These are phyloP conservation scores for Cephus cinctus DNA, from an alignment of 1,140 invertebrate genomes.

Conservation along the genomic window DNA sequence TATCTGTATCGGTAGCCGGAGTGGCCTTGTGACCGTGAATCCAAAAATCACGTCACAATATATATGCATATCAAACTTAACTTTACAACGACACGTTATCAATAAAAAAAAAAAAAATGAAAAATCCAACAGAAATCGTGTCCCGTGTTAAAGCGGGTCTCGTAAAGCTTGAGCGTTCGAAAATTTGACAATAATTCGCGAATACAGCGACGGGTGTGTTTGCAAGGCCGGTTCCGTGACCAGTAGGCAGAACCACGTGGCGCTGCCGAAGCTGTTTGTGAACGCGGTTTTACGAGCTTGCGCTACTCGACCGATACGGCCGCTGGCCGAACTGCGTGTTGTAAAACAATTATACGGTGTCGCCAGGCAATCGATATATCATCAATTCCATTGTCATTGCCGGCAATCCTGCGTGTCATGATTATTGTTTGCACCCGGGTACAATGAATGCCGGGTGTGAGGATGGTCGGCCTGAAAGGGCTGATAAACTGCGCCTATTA, in stretches of 20 bases:
- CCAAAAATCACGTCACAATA: too few species aligned
- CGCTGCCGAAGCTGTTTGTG: constrained; percentile 14
- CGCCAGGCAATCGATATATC: constrained; percentile 42
- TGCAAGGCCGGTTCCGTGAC: too few species aligned
- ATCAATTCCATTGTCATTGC: constrained; percentile 49
- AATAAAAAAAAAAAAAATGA: too few species aligned
- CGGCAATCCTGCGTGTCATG: constrained; percentile 44
- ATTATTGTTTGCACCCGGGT: constrained; percentile 46
- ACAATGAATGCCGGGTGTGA: constrained; percentile 34
- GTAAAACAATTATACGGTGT: constrained; percentile 47
- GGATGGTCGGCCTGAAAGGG: background rate
- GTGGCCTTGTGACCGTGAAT: too few species aligned
- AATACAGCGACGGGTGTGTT: too few species aligned
- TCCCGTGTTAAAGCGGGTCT: too few species aligned
- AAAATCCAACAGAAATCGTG: too few species aligned
- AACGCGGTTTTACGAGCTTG: constrained; percentile 27
- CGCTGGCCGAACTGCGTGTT: constrained; percentile 28
- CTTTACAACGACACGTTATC: too few species aligned
- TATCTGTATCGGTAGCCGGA: too few species aligned
- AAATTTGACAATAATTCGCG: too few species aligned
- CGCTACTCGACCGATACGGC: constrained; percentile 20
- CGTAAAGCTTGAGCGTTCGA: too few species aligned
- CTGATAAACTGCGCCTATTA: constrained; percentile 41
- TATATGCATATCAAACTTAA: too few species aligned
- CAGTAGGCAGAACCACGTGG: constrained; percentile 18